Percentiles rank a stretch among this genome's conserved stretches.
These are phyloP conservation scores for Ferrisia virgata DNA, from an alignment of 2,888 invertebrate genomes.

Conservation along the genomic window DNA sequence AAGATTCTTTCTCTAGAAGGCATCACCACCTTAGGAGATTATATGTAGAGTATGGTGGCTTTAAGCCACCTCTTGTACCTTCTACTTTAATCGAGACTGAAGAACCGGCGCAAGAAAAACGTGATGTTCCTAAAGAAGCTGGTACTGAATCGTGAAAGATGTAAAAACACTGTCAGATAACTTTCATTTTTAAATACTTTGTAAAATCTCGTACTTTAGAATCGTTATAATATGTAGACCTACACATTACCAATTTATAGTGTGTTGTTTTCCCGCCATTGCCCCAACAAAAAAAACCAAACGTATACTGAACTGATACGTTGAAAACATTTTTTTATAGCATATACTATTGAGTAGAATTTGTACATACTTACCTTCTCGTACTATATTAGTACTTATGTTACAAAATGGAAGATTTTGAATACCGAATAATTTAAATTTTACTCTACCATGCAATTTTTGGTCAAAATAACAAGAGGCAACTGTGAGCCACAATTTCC, in stretches of 20 bases:
- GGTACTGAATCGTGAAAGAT: not conserved
- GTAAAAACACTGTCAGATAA: not conserved
- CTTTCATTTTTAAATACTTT: slow-evolving; percentile 1
- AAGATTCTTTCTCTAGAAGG: slow-evolving; percentile 41
- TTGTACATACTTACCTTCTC: not conserved
- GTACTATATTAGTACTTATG: not conserved
- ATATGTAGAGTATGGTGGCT: slow-evolving; percentile 74
- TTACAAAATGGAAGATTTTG: too few species aligned
- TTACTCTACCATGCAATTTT: too few species aligned
- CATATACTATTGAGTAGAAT: not conserved
- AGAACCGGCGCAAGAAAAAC: slow-evolving; percentile 28
- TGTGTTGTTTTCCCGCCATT: not conserved
- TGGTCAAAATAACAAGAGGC: too few species aligned
- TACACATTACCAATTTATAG: too few species aligned
- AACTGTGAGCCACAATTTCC: too few species aligned
- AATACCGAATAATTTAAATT: too few species aligned
- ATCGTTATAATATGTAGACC: not conserved
- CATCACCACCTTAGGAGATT: slow-evolving; percentile 52
- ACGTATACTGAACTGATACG: not conserved
- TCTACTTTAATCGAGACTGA: slow-evolving; percentile 76
- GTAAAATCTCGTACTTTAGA: not conserved
- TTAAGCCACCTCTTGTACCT: slow-evolving; percentile 76
- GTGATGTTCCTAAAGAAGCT: slow-evolving; percentile 37
- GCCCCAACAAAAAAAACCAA: not conserved
- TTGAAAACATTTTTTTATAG: not conserved